Base-by-base conservation (phyloP, 2,888 invertebrate species). In the Lithophane socia region DNA sequence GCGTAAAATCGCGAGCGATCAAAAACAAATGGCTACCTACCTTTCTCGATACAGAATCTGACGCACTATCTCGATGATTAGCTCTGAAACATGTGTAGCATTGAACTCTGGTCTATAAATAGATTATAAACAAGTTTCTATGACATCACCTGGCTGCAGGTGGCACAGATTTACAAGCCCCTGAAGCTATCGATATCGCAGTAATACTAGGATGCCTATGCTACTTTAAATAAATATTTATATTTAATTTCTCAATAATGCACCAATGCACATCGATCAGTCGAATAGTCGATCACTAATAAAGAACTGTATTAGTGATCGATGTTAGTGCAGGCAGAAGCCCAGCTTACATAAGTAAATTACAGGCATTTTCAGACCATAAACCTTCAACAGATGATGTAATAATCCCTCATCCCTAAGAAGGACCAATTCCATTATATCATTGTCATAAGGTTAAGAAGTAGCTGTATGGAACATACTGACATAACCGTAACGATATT, bases 101-200 rank as follows among this genome's bases (percentile, higher is more conserved):
- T 88, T 89, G 90, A 89, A 89, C 88, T 89, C 84, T 77, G 42
- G 52, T 69, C 85, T 86, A 85, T 84, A 83, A 84, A 86, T 88
- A 87, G 75, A 75, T 49, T 82, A 76, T 73, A 83, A 78, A 88
- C 88, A 80, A 77, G 87, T 82, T 75, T 66, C 56, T 70, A 73
- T 88, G 83, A 89, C 89, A 87, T 83, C 88, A 89, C 44, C 24
- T 66, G 60, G 68, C 37, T 87, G 75, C 82, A 83, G 71, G 76
- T 85, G 83, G 79, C 80, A 88, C 76, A 75, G 78, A 80, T 85
- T 79, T 82, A 72, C 67, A 76, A 79, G 63, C 24, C 52, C 52
- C n/a, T 70, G 67, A 76, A 54, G 68, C 47, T 85, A 52, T 58
- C 66, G 44, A 70, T 81, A 58, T 64, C 58, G 56, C 61, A 49